phyloP scores from a whole-genome alignment of 1,140 invertebrate genomes.

The Pygmarrhopalites habei region DNA sequence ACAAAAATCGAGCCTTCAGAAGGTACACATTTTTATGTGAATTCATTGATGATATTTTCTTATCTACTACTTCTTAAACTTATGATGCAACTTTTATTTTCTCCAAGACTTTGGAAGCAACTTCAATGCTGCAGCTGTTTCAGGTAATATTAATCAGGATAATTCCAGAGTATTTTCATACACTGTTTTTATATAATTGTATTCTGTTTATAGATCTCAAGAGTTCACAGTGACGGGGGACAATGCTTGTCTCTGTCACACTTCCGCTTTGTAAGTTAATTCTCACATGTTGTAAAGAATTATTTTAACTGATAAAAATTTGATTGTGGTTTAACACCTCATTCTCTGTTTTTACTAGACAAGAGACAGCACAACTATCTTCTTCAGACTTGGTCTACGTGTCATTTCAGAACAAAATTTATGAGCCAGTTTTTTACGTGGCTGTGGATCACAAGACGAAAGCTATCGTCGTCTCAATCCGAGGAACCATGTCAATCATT shows the following conservation, averaged over 20 bases:
- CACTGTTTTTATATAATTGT: no score
- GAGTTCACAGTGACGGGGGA: slow-evolving; percentile 66
- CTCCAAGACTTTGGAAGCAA: slow-evolving; percentile 24
- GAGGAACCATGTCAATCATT: slow-evolving; percentile 75
- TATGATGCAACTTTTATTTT: no score
- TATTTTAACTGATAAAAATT: no score
- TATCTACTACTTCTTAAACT: no score
- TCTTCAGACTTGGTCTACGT: slow-evolving; percentile 22
- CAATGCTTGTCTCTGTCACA: slow-evolving; percentile 82
- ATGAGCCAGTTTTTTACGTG: slow-evolving; percentile 65
- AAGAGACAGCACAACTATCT: slow-evolving; percentile 54
- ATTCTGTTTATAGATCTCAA: slow-evolving; percentile 45
- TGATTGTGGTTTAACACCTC: no score
- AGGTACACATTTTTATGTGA: no score
- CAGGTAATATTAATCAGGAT: slow-evolving; percentile 3
- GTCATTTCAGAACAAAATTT: slow-evolving; percentile 24
- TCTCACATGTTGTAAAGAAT: no score
- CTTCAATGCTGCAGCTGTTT: slow-evolving; percentile 27
- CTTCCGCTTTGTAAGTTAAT: slow-evolving; percentile 75
- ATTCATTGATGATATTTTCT: no score
- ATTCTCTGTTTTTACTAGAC: no score
- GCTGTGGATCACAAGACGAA: slow-evolving; percentile 72
- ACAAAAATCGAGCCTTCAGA: slow-evolving; percentile 17
- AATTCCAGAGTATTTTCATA: no score
- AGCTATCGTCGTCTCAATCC: slow-evolving; percentile 71